Evolutionary conservation across 2,888 invertebrate genomes (phyloP).

Genomic region (Zonitis immaculata): DNA sequence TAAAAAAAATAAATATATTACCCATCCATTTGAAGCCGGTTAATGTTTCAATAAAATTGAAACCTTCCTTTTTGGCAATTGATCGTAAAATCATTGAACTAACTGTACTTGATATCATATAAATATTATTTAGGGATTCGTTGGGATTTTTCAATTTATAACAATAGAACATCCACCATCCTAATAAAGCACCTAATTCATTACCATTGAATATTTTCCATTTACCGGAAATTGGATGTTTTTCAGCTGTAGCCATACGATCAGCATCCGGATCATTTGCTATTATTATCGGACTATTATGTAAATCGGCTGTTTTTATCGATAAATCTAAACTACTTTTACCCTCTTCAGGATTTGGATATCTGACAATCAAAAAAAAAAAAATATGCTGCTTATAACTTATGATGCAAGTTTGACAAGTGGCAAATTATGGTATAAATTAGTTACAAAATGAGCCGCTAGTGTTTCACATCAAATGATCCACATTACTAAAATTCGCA

Average conservation of each 20-base stretch:
- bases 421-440: no score
- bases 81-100: slow-evolving; percentile 90
- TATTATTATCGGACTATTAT: slow-evolving; percentile 69
- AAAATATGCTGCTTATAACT: no score
- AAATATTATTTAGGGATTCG: slow-evolving; percentile 58
- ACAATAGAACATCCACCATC: slow-evolving; percentile 84
- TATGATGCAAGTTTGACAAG: no score
- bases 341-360: slow-evolving; percentile 98
- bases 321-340: slow-evolving; percentile 60
- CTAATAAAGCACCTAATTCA: slow-evolving; percentile 88
- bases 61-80: slow-evolving; percentile 75
- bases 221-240: slow-evolving; percentile 57
- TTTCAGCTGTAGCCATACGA: slow-evolving; percentile 89
- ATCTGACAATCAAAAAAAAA: no score
- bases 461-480: no score
- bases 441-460: no score
- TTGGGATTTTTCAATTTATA: slow-evolving; percentile 52
- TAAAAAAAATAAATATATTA: no score
- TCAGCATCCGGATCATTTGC: slow-evolving; percentile 99
- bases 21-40: slow-evolving; percentile 99
- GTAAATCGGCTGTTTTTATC: slow-evolving; percentile 68
- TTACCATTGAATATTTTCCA: slow-evolving; percentile 96
- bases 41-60: slow-evolving; percentile 77
- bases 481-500: no score
- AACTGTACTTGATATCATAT: slow-evolving; percentile 89